These are phyloP conservation scores for Microtus richardsoni DNA, from an alignment of 2,113 vertebrate genomes.

Conservation along the genomic window DNA sequence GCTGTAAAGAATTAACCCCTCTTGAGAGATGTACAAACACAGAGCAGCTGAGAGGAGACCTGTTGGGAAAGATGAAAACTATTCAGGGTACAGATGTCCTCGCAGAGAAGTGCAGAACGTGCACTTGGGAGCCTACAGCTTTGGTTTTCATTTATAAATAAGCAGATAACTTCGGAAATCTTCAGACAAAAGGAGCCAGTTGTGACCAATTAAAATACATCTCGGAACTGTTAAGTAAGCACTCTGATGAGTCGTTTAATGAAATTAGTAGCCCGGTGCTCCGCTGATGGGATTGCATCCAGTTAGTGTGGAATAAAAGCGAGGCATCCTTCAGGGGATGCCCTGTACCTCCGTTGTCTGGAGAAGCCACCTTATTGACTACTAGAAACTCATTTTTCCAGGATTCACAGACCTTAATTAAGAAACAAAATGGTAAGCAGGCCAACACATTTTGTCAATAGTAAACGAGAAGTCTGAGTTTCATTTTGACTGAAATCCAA, in stretches of 20 bases:
- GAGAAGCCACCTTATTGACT: background rate
- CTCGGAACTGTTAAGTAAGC: slow-evolving; percentile 60
- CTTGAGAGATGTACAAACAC: slow-evolving; percentile 90
- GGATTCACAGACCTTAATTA: slow-evolving; percentile 1
- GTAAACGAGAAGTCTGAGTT: background rate
- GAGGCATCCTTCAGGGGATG: background rate
- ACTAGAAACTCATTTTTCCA: background rate
- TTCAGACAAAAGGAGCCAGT: slow-evolving; percentile 67
- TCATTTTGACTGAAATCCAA: slow-evolving; percentile 45
- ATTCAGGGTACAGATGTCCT: slow-evolving; percentile 84
- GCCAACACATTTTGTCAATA: slow-evolving; percentile 5
- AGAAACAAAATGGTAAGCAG: background rate
- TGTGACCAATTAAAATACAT: slow-evolving; percentile 62
- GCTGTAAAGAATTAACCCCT: slow-evolving; percentile 93
- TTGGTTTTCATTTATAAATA: slow-evolving; percentile 75
- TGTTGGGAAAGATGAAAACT: slow-evolving; percentile 83
- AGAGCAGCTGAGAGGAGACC: slow-evolving; percentile 87
- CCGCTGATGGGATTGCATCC: background rate
- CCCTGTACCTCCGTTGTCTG: background rate
- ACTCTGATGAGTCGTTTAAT: slow-evolving; percentile 57
- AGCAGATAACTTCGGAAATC: slow-evolving; percentile 51
- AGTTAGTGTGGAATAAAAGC: slow-evolving; percentile 20
- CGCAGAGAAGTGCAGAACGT: slow-evolving; percentile 81
- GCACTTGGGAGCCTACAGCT: slow-evolving; percentile 70
- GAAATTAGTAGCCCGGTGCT: slow-evolving; percentile 5